Evolutionary conservation across 2,888 invertebrate species (phyloP).

Genomic region (Latrodectus elegans): DNA sequence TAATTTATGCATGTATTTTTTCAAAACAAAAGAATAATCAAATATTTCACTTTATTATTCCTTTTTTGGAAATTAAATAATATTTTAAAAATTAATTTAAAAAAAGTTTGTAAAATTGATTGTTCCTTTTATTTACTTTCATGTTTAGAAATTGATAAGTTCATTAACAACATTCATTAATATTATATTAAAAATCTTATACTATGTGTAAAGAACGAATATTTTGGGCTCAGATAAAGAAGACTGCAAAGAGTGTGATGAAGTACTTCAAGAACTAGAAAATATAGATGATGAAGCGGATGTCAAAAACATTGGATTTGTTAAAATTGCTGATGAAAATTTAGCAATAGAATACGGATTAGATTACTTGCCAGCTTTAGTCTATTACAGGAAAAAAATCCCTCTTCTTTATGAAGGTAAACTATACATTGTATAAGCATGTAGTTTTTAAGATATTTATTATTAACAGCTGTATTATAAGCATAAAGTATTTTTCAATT

Average conservation of each 20-base stretch:
- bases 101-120: too few species aligned
- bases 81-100: too few species aligned
- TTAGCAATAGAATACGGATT: constrained; percentile 94
- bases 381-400: constrained; percentile 95
- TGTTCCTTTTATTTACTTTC: too few species aligned
- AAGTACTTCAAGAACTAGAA: constrained; percentile 71
- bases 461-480: too few species aligned
- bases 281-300: constrained; percentile 72
- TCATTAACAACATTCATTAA: background rate
- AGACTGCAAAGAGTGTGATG: constrained; percentile 86
- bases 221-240: constrained; percentile 83
- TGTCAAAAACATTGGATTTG: constrained; percentile 71
- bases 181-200: background rate
- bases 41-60: too few species aligned
- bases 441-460: too few species aligned
- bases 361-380: constrained; percentile 89
- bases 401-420: constrained; percentile 94
- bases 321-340: constrained; percentile 91
- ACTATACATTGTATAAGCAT: background rate
- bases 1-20: too few species aligned
- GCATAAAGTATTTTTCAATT: too few species aligned
- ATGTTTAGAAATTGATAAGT: background rate
- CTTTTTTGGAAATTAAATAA: too few species aligned
- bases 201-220: too few species aligned
- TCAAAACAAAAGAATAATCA: too few species aligned